Percentiles rank a stretch among this genome's conserved stretches.
Evolutionary conservation across 1,140 invertebrate genomes (phyloP).

Genomic region (Drosophila athabasca): DNA sequence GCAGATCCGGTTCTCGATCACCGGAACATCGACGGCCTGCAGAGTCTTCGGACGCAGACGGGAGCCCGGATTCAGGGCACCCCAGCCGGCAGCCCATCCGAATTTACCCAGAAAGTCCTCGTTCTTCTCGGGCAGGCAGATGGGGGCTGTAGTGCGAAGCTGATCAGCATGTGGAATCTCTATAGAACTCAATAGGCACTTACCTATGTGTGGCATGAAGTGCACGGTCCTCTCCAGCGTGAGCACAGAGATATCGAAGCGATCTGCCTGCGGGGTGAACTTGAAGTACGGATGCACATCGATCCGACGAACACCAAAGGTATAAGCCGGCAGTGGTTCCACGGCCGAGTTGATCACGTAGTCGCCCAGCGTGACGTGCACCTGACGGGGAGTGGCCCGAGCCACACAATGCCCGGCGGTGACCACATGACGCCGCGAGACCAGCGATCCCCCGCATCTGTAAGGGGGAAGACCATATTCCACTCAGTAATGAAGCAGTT

Average conservation of each 20-base stretch:
- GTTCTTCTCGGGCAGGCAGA: conserved; percentile 95
- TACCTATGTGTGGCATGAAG: conserved; percentile 94
- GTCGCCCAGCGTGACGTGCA: conserved; percentile 95
- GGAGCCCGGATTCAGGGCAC: conserved; percentile 94
- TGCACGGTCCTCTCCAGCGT: conserved; percentile 94
- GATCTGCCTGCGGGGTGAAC: conserved; percentile 95
- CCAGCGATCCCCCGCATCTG: conserved; percentile 96
- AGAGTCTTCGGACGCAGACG: conserved; percentile 94
- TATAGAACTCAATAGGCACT: neutral
- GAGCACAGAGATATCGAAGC: conserved; percentile 96
- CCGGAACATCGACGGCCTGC: conserved; percentile 96
- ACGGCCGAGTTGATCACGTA: conserved; percentile 96
- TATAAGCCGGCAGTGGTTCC: conserved; percentile 94
- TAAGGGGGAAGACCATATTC: conserved; percentile 61
- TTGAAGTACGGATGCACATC: conserved; percentile 97
- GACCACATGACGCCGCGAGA: conserved; percentile 96
- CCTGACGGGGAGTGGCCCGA: conserved; percentile 93
- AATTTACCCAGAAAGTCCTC: conserved; percentile 95
- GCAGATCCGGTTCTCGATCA: conserved; percentile 94
- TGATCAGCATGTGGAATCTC: neutral
- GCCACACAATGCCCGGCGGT: conserved; percentile 98
- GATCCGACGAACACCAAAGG: conserved; percentile 94
- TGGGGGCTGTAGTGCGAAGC: conserved; percentile 87
- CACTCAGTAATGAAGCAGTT: too few relatives aligned
- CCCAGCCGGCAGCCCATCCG: conserved; percentile 97